Evolutionary conservation across 1,140 invertebrate species (phyloP).

Genomic region (Steinernema khuongi): DNA sequence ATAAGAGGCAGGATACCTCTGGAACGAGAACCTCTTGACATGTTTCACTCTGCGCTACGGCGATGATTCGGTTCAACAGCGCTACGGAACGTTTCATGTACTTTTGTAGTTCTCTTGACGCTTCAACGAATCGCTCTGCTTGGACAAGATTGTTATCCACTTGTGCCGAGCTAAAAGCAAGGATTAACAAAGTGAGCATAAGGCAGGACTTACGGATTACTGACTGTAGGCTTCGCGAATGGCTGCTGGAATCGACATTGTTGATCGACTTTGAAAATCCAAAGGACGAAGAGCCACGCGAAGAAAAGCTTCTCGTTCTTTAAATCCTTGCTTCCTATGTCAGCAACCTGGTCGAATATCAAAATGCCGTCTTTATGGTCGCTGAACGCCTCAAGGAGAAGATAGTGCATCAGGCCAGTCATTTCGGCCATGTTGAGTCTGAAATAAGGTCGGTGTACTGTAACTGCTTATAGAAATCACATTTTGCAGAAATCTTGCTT

Average conservation of each 20-base stretch:
- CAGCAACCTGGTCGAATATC: neutral
- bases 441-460: no score
- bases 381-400: neutral
- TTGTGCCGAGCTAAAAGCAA: neutral
- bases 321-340: neutral
- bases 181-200: neutral
- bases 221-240: constrained; percentile 22
- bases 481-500: no score
- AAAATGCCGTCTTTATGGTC: constrained; percentile 7
- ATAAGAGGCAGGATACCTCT: neutral
- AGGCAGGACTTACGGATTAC: constrained; percentile 22
- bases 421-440: no score
- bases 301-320: neutral
- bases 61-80: neutral
- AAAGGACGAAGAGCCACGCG: neutral
- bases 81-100: neutral
- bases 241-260: constrained; percentile 19
- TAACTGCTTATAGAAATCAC: no score
- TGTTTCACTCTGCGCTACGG: neutral
- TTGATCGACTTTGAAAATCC: neutral
- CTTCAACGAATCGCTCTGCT: neutral
- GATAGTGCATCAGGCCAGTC: no score
- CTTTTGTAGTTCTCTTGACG: neutral
- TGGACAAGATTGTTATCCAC: neutral
- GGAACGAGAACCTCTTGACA: neutral